A percentile compares a stretch with the other conserved stretches of the same genome.
phyloP scores from a whole-genome alignment of 1,140 invertebrate genomes.

The Sminthurides bifidus region DNA sequence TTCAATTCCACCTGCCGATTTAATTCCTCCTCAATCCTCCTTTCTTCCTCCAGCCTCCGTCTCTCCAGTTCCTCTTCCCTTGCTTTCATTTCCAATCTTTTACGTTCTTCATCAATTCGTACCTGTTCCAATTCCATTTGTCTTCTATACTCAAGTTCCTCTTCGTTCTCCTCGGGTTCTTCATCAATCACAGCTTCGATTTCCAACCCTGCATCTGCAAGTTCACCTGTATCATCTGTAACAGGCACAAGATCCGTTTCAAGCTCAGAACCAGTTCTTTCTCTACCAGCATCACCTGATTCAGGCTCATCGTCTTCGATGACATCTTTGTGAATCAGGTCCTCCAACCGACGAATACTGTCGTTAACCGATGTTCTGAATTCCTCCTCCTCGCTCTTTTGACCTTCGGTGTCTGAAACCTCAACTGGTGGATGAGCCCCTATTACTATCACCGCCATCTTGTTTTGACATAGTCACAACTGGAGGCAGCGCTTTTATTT shows the following conservation, averaged over 20 bases:
- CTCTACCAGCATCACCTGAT: too few relatives aligned
- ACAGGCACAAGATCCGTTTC: neutral
- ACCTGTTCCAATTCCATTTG: neutral
- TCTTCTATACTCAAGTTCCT: neutral
- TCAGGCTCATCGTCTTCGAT: too few relatives aligned
- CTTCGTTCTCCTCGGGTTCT: neutral
- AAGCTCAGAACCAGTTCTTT: too few relatives aligned
- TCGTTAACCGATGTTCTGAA: too few relatives aligned
- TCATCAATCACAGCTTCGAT: neutral
- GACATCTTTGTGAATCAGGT: too few relatives aligned
- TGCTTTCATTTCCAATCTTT: neutral
- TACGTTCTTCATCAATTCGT: neutral
- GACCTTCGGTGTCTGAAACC: too few relatives aligned
- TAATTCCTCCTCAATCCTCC: neutral
- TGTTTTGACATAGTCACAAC: too few relatives aligned
- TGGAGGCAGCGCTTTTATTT: too few relatives aligned
- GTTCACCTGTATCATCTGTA: neutral
- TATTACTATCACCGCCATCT: too few relatives aligned
- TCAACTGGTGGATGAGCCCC: too few relatives aligned
- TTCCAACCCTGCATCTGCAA: neutral
- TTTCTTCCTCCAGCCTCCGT: neutral
- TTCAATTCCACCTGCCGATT: neutral
- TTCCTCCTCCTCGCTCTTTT: too few relatives aligned
- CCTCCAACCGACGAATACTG: too few relatives aligned
- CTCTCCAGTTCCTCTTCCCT: neutral